Conservation (phyloP, 2,888 invertebrate genomes). For the Sturmia bella region DNA sequence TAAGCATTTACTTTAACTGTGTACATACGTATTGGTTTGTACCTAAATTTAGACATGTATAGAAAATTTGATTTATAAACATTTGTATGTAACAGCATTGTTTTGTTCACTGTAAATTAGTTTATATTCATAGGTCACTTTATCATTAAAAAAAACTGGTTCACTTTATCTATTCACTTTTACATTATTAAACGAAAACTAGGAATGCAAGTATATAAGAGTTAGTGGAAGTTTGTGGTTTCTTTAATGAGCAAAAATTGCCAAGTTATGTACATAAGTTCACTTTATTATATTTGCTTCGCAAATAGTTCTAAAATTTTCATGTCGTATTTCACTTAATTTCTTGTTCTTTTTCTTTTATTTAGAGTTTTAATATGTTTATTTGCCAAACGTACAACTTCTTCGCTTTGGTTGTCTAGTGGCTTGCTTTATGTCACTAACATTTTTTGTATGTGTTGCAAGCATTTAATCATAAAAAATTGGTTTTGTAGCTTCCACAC, state of each 20-base stretch:
- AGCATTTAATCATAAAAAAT: no score
- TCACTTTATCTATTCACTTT: conserved; percentile 13
- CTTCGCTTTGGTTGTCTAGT: no score
- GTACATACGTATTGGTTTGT: not conserved
- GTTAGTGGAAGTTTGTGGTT: conserved; percentile 1
- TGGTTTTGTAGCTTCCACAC: no score
- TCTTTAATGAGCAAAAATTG: conserved; percentile 67
- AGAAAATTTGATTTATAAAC: no score
- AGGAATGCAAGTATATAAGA: no score
- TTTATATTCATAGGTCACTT: conserved; percentile 24
- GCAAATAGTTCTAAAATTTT: conserved; percentile 21
- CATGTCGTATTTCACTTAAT: conserved; percentile 20
- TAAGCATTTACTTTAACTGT: no score
- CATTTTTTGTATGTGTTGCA: no score
- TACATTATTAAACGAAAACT: not conserved
- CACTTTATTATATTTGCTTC: no score
- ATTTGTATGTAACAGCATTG: not conserved
- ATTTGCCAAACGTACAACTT: no score
- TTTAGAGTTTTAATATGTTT: no score
- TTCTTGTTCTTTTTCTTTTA: no score
- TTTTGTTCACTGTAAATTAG: conserved; percentile 25
- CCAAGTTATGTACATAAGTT: conserved; percentile 70
- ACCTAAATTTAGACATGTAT: not conserved
- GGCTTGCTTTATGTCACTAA: no score
- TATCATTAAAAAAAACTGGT: not conserved